Conservation (phyloP, 2,888 invertebrate species). For the Teleogryllus oceanicus region DNA sequence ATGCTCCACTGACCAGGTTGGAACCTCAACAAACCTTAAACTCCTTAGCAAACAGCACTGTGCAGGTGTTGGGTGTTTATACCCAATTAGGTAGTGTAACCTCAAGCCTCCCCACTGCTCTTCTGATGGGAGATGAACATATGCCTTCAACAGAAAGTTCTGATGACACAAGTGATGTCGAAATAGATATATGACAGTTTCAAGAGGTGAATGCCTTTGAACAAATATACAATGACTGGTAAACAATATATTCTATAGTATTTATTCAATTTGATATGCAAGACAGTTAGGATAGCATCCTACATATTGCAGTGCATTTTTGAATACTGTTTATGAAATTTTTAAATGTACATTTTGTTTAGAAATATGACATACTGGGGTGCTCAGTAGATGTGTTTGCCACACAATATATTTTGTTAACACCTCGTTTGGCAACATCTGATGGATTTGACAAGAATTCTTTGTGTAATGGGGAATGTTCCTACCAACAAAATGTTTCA, state of each 20-base stretch:
- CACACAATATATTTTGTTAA: too few species aligned
- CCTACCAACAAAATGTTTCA: too few species aligned
- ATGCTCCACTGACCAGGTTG: slow-evolving; percentile 18
- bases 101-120: slow-evolving; percentile 48
- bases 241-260: not conserved
- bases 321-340: too few species aligned
- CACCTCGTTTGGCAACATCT: too few species aligned
- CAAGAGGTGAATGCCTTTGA: not conserved
- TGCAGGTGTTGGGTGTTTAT: slow-evolving; percentile 49
- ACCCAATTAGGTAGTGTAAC: slow-evolving; percentile 49
- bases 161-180: slow-evolving; percentile 48
- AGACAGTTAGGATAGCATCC: too few species aligned
- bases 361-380: too few species aligned
- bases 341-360: too few species aligned
- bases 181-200: slow-evolving; percentile 45
- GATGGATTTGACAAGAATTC: too few species aligned
- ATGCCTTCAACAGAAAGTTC: slow-evolving; percentile 49
- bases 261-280: not conserved
- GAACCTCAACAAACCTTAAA: not conserved
- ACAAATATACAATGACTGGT: not conserved
- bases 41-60: slow-evolving; percentile 39
- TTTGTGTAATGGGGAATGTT: too few species aligned
- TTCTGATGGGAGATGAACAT: slow-evolving; percentile 49
- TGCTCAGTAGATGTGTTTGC: too few species aligned
- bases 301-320: too few species aligned